Conservation (phyloP, 2,888 invertebrate species). For the Erebia palarica region DNA sequence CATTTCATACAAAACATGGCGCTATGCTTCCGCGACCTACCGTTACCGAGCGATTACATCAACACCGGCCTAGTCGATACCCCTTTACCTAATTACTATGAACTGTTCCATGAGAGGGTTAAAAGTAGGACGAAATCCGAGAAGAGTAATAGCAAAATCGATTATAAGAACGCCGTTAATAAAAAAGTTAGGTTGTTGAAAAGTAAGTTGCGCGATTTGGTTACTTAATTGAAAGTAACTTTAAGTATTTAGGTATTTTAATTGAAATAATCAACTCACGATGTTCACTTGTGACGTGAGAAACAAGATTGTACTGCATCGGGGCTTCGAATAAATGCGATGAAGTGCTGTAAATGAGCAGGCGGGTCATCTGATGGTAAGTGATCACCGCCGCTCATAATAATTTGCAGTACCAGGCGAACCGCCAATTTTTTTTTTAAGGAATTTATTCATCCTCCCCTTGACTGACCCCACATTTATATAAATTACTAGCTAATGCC, state of each 20-base stretch:
- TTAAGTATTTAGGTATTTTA: neutral
- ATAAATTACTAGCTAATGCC: too few species aligned
- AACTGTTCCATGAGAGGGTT: slow-evolving; percentile 66
- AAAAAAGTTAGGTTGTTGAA: slow-evolving; percentile 69
- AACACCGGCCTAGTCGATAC: slow-evolving; percentile 59
- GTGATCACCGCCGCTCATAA: too few species aligned
- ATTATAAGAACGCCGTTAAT: slow-evolving; percentile 72
- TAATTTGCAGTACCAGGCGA: too few species aligned
- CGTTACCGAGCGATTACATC: slow-evolving; percentile 36
- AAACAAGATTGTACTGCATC: neutral
- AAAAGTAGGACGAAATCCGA: slow-evolving; percentile 48
- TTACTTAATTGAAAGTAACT: slow-evolving; percentile 49
- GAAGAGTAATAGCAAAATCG: slow-evolving; percentile 53
- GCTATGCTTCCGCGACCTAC: slow-evolving; percentile 44
- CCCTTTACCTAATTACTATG: slow-evolving; percentile 71
- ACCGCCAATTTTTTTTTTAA: too few species aligned
- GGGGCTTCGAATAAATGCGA: neutral
- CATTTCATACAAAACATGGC: slow-evolving; percentile 85
- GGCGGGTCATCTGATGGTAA: too few species aligned
- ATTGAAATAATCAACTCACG: neutral
- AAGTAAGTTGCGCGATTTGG: slow-evolving; percentile 69
- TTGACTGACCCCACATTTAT: too few species aligned
- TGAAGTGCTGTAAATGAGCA: neutral
- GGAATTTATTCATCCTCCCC: too few species aligned
- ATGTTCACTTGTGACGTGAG: neutral